Percentiles rank a stretch among this genome's conserved stretches.
Conservation (phyloP, 2,113 vertebrate species). For the Pandion haliaetus region DNA sequence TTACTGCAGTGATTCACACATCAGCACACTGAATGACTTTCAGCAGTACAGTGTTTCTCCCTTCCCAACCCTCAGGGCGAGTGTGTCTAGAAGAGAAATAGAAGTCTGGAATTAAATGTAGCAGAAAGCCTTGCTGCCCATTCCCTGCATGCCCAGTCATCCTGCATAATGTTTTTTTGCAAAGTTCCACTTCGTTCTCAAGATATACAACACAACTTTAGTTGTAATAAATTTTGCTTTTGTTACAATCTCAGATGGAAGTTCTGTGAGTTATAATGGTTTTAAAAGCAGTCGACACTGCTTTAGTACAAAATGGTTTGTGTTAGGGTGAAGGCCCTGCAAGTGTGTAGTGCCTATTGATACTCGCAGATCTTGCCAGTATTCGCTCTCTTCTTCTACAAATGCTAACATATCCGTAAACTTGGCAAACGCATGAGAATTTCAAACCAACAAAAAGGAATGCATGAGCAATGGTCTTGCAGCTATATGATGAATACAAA, state of each 20-base stretch:
- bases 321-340: background rate
- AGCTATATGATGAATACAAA: conserved; percentile 11
- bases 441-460: background rate
- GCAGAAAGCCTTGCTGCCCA: conserved; percentile 3
- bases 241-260: background rate
- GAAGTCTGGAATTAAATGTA: conserved; percentile 21
- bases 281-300: background rate
- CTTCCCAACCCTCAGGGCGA: conserved; percentile 6
- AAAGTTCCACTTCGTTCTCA: background rate
- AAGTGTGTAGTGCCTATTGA: background rate
- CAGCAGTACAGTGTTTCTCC: conserved; percentile 17
- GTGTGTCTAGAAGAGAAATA: conserved; percentile 12
- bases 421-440: background rate
- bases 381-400: background rate
- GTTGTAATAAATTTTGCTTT: background rate
- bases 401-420: background rate
- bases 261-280: background rate
- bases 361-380: background rate
- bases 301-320: background rate
- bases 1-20: conserved; percentile 52
- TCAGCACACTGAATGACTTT: conserved; percentile 23
- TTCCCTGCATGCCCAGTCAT: background rate
- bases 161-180: background rate
- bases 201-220: background rate
- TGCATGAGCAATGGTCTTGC: conserved; percentile 4